phyloP scores from a whole-genome alignment of 2,797 vertebrate genomes.

The Dermochelys coriacea region DNA sequence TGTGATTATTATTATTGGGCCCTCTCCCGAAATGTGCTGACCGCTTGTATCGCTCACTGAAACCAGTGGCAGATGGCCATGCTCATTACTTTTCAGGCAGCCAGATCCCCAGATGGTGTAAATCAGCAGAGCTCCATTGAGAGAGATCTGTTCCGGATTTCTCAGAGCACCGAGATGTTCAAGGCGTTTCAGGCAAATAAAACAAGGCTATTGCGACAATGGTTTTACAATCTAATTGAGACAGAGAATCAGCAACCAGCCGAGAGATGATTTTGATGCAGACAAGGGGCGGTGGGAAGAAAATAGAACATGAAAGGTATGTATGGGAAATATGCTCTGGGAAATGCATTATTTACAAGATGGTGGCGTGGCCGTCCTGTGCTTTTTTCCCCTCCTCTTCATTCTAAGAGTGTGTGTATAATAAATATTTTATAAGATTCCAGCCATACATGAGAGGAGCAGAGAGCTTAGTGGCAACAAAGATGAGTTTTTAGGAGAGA shows the following conservation, averaged over 20 bases:
- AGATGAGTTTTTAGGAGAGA: neutral
- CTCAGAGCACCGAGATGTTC: rapidly evolving
- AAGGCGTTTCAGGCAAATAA: neutral
- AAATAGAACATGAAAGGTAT: neutral
- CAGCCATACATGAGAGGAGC: neutral
- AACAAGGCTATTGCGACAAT: neutral
- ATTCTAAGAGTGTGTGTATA: rapidly evolving
- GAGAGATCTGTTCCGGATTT: rapidly evolving
- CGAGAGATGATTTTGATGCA: neutral
- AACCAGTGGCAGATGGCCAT: too few relatives aligned
- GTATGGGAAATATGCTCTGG: neutral
- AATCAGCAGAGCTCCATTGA: neutral
- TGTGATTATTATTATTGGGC: neutral
- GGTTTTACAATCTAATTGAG: neutral
- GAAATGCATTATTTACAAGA: neutral
- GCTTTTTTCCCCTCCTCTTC: neutral
- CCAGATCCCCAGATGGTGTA: too few relatives aligned
- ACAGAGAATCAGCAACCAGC: neutral
- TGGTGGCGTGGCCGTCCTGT: neutral
- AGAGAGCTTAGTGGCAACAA: neutral
- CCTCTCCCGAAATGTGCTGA: neutral
- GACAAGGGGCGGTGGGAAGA: neutral
- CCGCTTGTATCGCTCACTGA: neutral
- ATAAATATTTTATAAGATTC: neutral
- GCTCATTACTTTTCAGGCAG: neutral